Percentiles rank a stretch among this genome's conserved stretches.
Evolutionary conservation across 2,797 vertebrate species (phyloP).

Genomic region (Phoeniculus purpureus): DNA sequence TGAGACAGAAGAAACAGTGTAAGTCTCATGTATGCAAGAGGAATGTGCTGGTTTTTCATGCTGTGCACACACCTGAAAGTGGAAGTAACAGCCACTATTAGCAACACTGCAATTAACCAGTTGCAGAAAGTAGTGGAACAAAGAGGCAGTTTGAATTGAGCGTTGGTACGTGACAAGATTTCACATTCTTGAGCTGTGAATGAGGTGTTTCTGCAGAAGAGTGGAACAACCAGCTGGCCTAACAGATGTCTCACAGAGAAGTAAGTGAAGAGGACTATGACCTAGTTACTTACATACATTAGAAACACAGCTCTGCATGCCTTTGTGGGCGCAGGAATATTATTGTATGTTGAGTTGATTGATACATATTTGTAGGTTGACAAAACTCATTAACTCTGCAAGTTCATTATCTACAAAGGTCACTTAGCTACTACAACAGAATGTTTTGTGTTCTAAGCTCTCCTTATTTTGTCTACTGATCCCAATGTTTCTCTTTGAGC

Average conservation of each 20-base stretch:
- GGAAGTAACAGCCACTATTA: slow-evolving; percentile 4
- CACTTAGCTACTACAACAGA: too few species aligned
- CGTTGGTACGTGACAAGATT: background rate
- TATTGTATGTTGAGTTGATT: background rate
- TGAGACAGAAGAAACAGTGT: background rate
- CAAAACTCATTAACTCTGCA: background rate
- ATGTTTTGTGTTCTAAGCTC: too few species aligned
- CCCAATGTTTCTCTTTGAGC: too few species aligned
- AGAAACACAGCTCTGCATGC: background rate
- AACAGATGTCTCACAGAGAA: background rate
- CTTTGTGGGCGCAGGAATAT: background rate
- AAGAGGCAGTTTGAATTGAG: background rate
- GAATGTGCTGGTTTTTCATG: background rate
- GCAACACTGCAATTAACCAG: slow-evolving; percentile 9
- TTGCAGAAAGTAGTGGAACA: slow-evolving; percentile 21
- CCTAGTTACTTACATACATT: background rate
- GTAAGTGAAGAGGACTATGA: background rate
- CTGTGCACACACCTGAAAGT: background rate
- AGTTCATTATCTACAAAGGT: too few species aligned
- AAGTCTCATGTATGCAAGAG: background rate
- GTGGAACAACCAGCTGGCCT: background rate
- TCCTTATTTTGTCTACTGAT: too few species aligned
- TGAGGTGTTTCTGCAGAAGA: background rate
- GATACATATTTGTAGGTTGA: background rate
- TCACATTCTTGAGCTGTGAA: background rate